phyloP scores from a whole-genome alignment of 2,797 vertebrate species.

The Brachymystax lenok region DNA sequence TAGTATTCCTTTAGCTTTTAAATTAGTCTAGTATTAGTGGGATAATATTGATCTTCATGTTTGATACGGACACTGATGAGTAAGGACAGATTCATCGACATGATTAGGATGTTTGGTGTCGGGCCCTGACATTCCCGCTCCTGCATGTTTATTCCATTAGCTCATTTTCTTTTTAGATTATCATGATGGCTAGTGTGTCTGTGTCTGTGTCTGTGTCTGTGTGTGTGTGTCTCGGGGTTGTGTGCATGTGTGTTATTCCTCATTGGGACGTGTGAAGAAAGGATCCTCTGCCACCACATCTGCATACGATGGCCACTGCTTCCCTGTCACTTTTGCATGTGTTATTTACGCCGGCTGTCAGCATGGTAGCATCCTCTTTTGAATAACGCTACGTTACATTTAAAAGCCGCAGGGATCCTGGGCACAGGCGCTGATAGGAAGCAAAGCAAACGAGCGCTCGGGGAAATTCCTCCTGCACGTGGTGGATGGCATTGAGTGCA shows the following conservation, averaged over 20 bases:
- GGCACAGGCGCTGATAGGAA: constrained; percentile 30
- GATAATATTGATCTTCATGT: constrained; percentile 53
- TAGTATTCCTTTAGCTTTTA: constrained; percentile 12
- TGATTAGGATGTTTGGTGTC: constrained; percentile 44
- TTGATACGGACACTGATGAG: constrained; percentile 39
- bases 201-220: constrained; percentile 23
- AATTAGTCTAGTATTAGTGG: constrained; percentile 38
- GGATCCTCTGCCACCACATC: constrained; percentile 30
- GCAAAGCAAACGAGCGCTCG: constrained; percentile 31
- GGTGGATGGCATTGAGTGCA: not conserved
- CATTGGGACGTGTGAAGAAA: constrained; percentile 33
- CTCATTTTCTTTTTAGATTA: constrained; percentile 47
- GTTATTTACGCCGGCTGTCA: constrained; percentile 51
- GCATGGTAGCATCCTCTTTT: constrained; percentile 40
- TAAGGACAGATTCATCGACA: constrained; percentile 44
- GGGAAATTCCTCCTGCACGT: constrained; percentile 34
- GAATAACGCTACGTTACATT: constrained; percentile 40
- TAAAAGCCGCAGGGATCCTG: constrained; percentile 36
- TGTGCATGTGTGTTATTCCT: constrained; percentile 7
- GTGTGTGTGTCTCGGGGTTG: constrained; percentile 3
- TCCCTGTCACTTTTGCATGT: constrained; percentile 27
- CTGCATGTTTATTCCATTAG: constrained; percentile 42
- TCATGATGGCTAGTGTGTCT: constrained; percentile 24
- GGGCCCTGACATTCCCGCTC: constrained; percentile 23
- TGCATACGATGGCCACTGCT: constrained; percentile 34